These are phyloP conservation scores for Acridotheres tristis DNA, from an alignment of 2,797 vertebrate species.

Conservation along the genomic window DNA sequence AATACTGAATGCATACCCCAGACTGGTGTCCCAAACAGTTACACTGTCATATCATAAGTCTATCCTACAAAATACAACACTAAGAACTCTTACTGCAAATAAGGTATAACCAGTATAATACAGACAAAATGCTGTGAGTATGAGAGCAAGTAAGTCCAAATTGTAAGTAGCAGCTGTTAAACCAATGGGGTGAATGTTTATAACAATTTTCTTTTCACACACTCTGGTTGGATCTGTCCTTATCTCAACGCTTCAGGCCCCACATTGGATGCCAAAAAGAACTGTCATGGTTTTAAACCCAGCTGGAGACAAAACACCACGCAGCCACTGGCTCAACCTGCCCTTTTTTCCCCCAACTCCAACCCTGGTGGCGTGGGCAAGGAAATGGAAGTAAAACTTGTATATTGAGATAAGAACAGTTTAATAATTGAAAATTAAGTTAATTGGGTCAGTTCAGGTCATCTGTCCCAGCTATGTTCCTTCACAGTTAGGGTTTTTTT, in stretches of 20 bases:
- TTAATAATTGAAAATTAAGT: not conserved
- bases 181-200: not conserved
- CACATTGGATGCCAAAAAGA: not conserved
- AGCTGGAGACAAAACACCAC: fast-evolving
- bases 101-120: not conserved
- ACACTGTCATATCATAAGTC: not conserved
- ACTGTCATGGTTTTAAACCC: not conserved
- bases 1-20: not conserved
- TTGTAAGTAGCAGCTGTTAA: not conserved
- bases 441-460: not conserved
- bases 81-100: not conserved
- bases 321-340: fast-evolving
- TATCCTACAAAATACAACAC: not conserved
- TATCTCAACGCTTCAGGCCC: not conserved
- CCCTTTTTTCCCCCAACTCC: not conserved
- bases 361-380: fast-evolving
- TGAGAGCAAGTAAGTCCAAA: not conserved
- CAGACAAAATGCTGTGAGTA: not conserved
- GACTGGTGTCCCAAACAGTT: not conserved
- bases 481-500: not conserved
- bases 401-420: not conserved
- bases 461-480: not conserved
- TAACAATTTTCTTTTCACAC: not conserved
- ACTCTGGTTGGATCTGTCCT: not conserved
- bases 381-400: not conserved